Base-by-base conservation (phyloP, 2,888 invertebrate genomes). In the Tachina lurida region DNA sequence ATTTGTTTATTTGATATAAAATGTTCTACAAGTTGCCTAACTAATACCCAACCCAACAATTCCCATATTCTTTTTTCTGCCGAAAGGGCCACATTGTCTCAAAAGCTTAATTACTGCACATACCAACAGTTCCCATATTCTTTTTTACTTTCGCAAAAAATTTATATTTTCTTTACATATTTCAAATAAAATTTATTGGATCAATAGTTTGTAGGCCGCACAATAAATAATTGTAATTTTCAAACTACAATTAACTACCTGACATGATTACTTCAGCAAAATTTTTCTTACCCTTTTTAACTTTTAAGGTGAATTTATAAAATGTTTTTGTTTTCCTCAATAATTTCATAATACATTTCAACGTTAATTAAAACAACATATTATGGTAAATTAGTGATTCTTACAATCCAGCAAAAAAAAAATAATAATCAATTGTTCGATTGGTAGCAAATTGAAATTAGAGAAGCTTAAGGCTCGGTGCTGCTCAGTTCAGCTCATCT, bases 281-380 rank as follows among this genome's bases (percentile, higher is more conserved):
- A 7, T 4, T 56, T 31, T 73, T 9, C 13, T 49, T 47, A 52
- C 43, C 10, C 62, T 49, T 58, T 74, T 31, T 17, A 17, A 68
- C 41, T 75, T 68, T 60, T 60, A 81, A 81, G 67, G 49, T 81
- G 60, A 81, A 74, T 67, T 81, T 68, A 60, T 81, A 13, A 60
- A 31, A 52, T 45, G n/a, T 19, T 71, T 71, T 79, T 73, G 31
- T 31, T 31, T 31, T 31, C 31, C 31, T n/a, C 62, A 75, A 70
- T 75, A 68, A 54, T 81, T 73, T 71, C 62, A 17, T 63, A 17
- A 60, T 71, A 67, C 31, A 77, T 77, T 77, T 83, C 67, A 49
- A 60, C 73, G 77, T 77, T 83, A 77, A 83, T 83, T 83, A 83
- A 77, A 45, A 52, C 52, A 74, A 71, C 76, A 71, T 68, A 71